Percentiles rank a stretch among this genome's conserved stretches.
Conservation (phyloP, 2,797 vertebrate genomes). For the Sphenopsis melanotis region DNA sequence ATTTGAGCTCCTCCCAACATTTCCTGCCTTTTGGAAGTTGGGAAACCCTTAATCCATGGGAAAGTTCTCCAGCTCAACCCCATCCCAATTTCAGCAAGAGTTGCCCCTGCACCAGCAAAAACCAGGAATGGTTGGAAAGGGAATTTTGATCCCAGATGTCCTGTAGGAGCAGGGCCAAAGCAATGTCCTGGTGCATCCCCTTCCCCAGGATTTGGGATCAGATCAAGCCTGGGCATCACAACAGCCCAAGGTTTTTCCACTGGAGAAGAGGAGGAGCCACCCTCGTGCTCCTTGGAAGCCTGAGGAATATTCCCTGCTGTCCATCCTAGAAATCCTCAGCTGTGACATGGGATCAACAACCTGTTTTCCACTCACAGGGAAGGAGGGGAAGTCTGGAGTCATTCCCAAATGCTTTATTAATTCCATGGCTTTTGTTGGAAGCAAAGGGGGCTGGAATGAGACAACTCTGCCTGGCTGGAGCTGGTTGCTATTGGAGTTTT, state of each 20-base stretch:
- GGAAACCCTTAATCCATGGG: not conserved
- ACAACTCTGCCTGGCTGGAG: not conserved
- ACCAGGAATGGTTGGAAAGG: accelerated
- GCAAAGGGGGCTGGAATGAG: not conserved
- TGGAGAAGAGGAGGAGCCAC: accelerated
- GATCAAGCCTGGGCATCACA: not conserved
- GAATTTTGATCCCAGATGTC: not conserved
- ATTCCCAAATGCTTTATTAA: not conserved
- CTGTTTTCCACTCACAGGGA: not conserved
- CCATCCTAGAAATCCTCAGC: not conserved
- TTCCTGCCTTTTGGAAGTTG: not conserved
- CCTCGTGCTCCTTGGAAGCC: not conserved
- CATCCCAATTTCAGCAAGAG: not conserved
- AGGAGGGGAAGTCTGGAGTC: not conserved
- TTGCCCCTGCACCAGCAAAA: not conserved
- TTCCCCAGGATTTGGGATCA: not conserved
- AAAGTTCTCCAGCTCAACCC: not conserved
- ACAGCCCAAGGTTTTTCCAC: not conserved
- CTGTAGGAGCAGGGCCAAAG: not conserved
- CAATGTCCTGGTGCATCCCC: too few species aligned
- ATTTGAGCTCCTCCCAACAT: not conserved
- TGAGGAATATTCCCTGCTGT: not conserved
- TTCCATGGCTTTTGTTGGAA: not conserved
- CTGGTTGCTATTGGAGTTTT: not conserved
- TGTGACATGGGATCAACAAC: not conserved